A percentile compares a stretch with the other conserved stretches of the same genome.
These are phyloP conservation scores for Taphrorychus bicolor DNA, from an alignment of 2,888 invertebrate genomes.

Conservation along the genomic window DNA sequence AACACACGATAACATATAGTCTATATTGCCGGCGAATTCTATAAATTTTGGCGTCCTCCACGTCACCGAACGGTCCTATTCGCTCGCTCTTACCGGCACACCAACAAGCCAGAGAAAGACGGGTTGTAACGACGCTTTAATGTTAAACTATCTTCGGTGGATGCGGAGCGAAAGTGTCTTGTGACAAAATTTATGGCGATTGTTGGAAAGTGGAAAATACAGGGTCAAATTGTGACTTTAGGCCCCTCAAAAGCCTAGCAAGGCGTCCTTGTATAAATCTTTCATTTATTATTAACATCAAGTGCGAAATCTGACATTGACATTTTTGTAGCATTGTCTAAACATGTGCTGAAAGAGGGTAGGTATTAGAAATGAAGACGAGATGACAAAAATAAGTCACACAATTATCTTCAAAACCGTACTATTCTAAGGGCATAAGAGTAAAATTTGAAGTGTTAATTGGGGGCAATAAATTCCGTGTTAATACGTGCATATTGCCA, in stretches of 20 bases:
- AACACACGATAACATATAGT: slow-evolving; percentile 58
- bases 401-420: too few relatives aligned
- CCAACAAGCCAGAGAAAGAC: slow-evolving; percentile 20
- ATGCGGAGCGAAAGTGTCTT: slow-evolving; percentile 41
- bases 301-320: too few relatives aligned
- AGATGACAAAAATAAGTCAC: too few relatives aligned
- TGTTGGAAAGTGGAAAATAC: slow-evolving; percentile 46
- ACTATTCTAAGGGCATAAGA: too few relatives aligned
- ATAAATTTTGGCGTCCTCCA: slow-evolving; percentile 28
- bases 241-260: too few relatives aligned
- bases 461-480: too few relatives aligned
- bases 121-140: slow-evolving; percentile 17
- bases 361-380: too few relatives aligned
- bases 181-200: slow-evolving; percentile 53
- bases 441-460: too few relatives aligned
- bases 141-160: slow-evolving; percentile 34
- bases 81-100: slow-evolving; percentile 20
- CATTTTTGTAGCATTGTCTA: too few relatives aligned
- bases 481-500: neutral
- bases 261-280: too few relatives aligned
- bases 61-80: slow-evolving; percentile 13
- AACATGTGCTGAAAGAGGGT: too few relatives aligned
- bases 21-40: slow-evolving; percentile 50
- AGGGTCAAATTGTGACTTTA: slow-evolving; percentile 6
- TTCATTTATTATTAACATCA: too few relatives aligned